These are phyloP conservation scores for Belonocnema kinseyi DNA, from an alignment of 1,140 invertebrate species.

Conservation along the genomic window DNA sequence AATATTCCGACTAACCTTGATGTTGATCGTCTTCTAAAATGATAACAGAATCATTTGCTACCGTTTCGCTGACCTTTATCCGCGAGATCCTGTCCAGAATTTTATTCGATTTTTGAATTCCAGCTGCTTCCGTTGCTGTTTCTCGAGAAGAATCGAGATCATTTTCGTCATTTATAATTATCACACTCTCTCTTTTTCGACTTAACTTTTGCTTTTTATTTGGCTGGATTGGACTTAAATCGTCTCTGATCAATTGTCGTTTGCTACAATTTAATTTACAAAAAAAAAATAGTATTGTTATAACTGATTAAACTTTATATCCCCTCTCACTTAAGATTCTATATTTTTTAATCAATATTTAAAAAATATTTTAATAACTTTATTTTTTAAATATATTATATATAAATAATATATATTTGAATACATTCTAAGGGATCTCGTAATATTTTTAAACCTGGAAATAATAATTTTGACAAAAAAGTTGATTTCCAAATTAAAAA, in stretches of 20 bases:
- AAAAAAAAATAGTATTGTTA: background rate
- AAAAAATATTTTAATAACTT: too few species aligned
- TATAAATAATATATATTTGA: too few species aligned
- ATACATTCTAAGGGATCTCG: too few species aligned
- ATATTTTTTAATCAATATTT: too few species aligned
- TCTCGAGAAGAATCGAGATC: background rate
- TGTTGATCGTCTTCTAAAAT: slow-evolving; percentile 30
- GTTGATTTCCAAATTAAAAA: too few species aligned
- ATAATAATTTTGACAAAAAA: too few species aligned
- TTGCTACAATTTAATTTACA: slow-evolving; percentile 48
- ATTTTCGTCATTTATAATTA: slow-evolving; percentile 14
- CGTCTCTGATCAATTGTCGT: slow-evolving; percentile 43
- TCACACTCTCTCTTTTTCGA: background rate
- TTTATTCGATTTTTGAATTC: background rate
- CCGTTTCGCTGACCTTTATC: background rate
- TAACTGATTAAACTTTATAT: too few species aligned
- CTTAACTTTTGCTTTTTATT: background rate
- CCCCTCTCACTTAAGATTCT: too few species aligned
- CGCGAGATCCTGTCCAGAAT: background rate
- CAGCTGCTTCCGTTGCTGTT: background rate
- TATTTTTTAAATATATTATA: too few species aligned
- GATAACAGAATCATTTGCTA: background rate
- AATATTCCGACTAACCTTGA: slow-evolving; percentile 31
- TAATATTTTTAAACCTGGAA: too few species aligned
- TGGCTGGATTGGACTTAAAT: background rate